Evolutionary conservation across 2,113 vertebrate genomes (phyloP).

Genomic region (Leptocoma aspasia): DNA sequence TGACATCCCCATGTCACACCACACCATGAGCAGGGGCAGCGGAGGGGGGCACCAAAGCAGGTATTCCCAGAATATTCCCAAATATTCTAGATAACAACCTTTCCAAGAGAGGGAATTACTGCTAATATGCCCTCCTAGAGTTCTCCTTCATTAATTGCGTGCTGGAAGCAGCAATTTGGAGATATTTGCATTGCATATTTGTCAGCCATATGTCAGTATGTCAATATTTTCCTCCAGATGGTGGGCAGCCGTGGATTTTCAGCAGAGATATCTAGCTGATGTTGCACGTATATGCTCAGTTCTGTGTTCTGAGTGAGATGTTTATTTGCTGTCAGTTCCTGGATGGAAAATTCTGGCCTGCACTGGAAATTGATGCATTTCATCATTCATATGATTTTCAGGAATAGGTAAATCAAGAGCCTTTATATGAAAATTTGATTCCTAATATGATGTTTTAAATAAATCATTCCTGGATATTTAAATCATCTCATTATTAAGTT

Average conservation of each 20-base stretch:
- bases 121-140: background rate
- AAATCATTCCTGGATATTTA: background rate
- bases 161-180: background rate
- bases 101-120: background rate
- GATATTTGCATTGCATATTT: background rate
- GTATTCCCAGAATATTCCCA: background rate
- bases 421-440: background rate
- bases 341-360: background rate
- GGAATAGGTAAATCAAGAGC: background rate
- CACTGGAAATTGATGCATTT: background rate
- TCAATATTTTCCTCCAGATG: background rate
- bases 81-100: background rate
- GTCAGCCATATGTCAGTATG: background rate
- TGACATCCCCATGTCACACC: background rate
- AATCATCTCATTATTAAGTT: background rate
- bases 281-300: fast-evolving
- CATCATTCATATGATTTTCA: background rate
- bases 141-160: background rate
- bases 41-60: background rate
- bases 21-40: background rate
- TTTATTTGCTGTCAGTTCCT: background rate
- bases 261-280: background rate
- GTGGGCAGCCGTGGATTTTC: background rate
- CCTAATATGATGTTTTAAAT: background rate
- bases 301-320: background rate